Conservation (phyloP, 2,113 vertebrate species). For the Pterocles gutturalis region DNA sequence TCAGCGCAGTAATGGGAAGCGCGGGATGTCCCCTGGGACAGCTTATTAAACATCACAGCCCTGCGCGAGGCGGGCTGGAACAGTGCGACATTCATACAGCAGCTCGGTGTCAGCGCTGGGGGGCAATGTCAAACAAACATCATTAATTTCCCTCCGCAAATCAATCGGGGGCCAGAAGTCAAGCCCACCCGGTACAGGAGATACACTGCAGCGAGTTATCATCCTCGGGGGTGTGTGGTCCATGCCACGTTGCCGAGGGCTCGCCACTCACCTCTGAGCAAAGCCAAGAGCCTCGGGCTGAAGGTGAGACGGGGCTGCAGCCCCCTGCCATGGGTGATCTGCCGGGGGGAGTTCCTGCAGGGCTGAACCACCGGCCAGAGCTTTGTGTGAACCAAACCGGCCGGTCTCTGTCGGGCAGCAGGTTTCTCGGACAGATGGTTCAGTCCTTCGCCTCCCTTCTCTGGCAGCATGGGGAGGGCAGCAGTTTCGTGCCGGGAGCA, state of each 20-base stretch:
- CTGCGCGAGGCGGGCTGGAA: not conserved
- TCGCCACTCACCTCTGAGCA: not conserved
- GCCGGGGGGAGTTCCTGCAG: rapidly evolving
- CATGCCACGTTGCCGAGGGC: rapidly evolving
- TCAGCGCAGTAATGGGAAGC: not conserved
- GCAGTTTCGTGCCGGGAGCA: rapidly evolving
- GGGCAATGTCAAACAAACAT: slow-evolving; percentile 24
- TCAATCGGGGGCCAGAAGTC: slow-evolving; percentile 43
- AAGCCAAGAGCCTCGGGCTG: not conserved
- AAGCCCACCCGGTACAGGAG: not conserved
- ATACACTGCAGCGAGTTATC: not conserved
- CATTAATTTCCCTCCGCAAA: slow-evolving; percentile 46
- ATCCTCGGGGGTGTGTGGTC: rapidly evolving
- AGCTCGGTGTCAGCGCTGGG: not conserved
- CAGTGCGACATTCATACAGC: not conserved
- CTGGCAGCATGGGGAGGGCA: not conserved
- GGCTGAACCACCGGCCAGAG: not conserved
- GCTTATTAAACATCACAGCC: not conserved
- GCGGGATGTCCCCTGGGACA: not conserved
- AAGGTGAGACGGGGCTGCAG: not conserved
- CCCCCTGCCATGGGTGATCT: rapidly evolving
- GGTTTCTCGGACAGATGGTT: not conserved
- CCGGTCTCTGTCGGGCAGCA: rapidly evolving
- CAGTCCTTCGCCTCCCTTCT: not conserved
- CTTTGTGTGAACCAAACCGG: too few relatives aligned